Evolutionary conservation across 35 echinoderm and acorn worm species (phyloP).

Genomic region (Amphiura filiformis): DNA sequence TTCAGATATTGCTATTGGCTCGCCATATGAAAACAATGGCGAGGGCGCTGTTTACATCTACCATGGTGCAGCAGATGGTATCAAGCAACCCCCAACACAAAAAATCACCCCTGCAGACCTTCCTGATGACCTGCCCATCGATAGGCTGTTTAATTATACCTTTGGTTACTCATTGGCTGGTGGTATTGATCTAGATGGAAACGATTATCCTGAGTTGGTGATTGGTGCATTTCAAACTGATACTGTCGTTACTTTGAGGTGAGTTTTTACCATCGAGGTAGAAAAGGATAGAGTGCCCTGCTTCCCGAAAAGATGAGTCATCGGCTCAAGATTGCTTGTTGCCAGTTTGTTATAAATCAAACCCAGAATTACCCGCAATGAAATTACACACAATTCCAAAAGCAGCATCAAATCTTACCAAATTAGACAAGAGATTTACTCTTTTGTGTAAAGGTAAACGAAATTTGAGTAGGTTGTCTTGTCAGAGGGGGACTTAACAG

Average conservation of each 20-base stretch:
- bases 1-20: constrained; percentile 93
- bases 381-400: too few relatives aligned
- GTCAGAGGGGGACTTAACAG: too few relatives aligned
- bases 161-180: constrained; percentile 91
- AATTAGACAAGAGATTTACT: too few relatives aligned
- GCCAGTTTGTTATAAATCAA: too few relatives aligned
- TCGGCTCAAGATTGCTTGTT: too few relatives aligned
- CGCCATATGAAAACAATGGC: constrained; percentile 93
- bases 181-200: constrained; percentile 79
- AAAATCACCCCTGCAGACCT: constrained; percentile 81
- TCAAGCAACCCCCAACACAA: constrained; percentile 47
- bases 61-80: constrained; percentile 41
- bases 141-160: constrained; percentile 7
- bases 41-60: constrained; percentile 94
- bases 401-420: too few relatives aligned
- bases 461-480: too few relatives aligned
- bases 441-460: too few relatives aligned
- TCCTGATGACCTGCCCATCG: constrained; percentile 34
- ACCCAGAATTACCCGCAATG: too few relatives aligned
- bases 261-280: background rate
- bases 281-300: too few relatives aligned
- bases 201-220: constrained; percentile 66
- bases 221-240: constrained; percentile 74
- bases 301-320: too few relatives aligned
- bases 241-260: constrained; percentile 78